phyloP scores from a whole-genome alignment of 2,113 vertebrate genomes.

The Xyrauchen texanus region DNA sequence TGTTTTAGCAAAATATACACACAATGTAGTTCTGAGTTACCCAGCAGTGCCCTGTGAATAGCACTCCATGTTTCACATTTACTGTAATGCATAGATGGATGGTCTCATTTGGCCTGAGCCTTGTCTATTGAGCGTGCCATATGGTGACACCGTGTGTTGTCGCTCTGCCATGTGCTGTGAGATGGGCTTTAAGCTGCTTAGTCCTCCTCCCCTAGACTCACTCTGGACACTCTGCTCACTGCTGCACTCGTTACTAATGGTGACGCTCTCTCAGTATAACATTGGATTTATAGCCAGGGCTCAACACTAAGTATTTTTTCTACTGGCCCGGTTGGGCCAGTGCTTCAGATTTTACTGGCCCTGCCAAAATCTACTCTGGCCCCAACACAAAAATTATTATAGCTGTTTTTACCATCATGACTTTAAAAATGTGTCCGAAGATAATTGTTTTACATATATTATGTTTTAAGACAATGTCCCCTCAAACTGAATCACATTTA shows the following conservation, averaged over 20 bases:
- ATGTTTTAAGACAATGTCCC: too few species aligned
- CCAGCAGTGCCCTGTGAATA: neutral
- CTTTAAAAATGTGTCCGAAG: too few species aligned
- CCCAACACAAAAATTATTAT: too few species aligned
- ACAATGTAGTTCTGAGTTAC: neutral
- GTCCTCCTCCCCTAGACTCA: conserved; percentile 21
- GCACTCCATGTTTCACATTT: neutral
- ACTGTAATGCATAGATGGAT: conserved; percentile 4
- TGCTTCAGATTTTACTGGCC: too few species aligned
- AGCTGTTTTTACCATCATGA: too few species aligned
- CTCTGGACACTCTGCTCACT: conserved; percentile 5
- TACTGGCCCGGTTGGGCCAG: too few species aligned
- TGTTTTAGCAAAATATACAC: too few species aligned
- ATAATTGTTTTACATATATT: too few species aligned
- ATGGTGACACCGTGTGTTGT: conserved; percentile 49
- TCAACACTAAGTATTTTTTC: too few species aligned
- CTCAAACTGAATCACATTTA: too few species aligned
- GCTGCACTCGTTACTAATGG: neutral
- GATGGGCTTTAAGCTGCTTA: conserved; percentile 37
- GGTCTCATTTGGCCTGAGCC: conserved; percentile 15
- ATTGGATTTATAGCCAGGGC: neutral
- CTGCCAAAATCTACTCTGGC: too few species aligned
- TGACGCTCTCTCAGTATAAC: neutral
- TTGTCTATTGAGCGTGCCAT: conserved; percentile 27
- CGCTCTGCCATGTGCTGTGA: conserved; percentile 34